Conservation (phyloP, 1,140 invertebrate species). For the Doryteuthis pealeii region DNA sequence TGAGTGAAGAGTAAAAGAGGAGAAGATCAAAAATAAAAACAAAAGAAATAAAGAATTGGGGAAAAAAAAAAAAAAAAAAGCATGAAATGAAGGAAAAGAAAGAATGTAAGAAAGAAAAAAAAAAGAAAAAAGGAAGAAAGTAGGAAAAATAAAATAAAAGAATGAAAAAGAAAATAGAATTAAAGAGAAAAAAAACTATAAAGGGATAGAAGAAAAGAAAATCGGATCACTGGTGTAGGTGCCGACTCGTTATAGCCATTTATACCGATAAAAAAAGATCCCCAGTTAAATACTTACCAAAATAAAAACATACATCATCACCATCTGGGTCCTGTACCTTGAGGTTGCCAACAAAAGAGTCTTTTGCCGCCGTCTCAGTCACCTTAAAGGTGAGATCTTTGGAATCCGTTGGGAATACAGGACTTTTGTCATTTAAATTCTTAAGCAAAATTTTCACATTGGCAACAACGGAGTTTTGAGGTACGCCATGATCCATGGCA, state of each 20-base stretch:
- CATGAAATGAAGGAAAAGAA: too few relatives aligned
- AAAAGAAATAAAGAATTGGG: too few relatives aligned
- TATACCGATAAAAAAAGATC: too few relatives aligned
- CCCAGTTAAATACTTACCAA: conserved; percentile 1
- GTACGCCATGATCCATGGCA: not conserved
- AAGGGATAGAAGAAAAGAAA: not conserved
- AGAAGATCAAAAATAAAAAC: too few relatives aligned
- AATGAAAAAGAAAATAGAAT: not conserved
- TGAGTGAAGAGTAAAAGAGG: too few relatives aligned
- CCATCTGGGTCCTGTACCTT: not conserved
- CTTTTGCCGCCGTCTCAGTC: not conserved
- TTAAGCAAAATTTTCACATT: not conserved
- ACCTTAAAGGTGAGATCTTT: not conserved
- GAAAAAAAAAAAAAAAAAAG: too few relatives aligned
- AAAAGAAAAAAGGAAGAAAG: too few relatives aligned
- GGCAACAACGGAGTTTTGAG: not conserved
- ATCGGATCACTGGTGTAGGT: too few relatives aligned
- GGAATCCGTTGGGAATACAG: not conserved
- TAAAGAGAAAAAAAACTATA: not conserved
- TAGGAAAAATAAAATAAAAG: not conserved
- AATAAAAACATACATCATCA: conserved; percentile 6
- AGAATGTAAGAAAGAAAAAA: too few relatives aligned
- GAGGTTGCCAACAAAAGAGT: not conserved
- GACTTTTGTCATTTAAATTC: conserved; percentile 7
- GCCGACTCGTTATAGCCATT: too few relatives aligned